Evolutionary conservation across 2,888 invertebrate genomes (phyloP).

Genomic region (Pycnomerus fuliginosus): DNA sequence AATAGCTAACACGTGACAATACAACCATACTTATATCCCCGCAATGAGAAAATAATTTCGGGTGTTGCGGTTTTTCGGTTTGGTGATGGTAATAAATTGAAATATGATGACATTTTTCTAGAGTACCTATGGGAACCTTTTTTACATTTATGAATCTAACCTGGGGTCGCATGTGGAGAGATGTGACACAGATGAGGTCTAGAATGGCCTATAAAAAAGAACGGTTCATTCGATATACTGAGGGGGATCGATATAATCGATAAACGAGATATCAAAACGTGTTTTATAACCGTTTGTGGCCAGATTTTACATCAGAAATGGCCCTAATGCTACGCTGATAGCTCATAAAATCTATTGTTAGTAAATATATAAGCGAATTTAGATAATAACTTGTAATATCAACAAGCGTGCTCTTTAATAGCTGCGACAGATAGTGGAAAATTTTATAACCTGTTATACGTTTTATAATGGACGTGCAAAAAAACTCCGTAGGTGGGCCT

Average conservation of each 20-base stretch:
- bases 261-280: constrained; percentile 49
- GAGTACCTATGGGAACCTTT: constrained; percentile 46
- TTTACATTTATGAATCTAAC: constrained; percentile 46
- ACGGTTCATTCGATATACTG: constrained; percentile 47
- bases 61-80: constrained; percentile 20
- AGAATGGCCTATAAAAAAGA: constrained; percentile 52
- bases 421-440: too few relatives aligned
- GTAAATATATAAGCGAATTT: constrained; percentile 32
- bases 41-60: too few relatives aligned
- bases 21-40: too few relatives aligned
- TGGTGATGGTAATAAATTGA: constrained; percentile 30
- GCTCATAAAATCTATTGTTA: constrained; percentile 35
- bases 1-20: too few relatives aligned
- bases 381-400: constrained; percentile 28
- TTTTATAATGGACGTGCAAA: too few relatives aligned
- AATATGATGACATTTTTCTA: constrained; percentile 45
- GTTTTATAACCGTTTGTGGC: constrained; percentile 49
- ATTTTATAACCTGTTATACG: too few relatives aligned
- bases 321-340: constrained; percentile 36
- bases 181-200: constrained; percentile 48
- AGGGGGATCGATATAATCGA: constrained; percentile 48
- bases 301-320: constrained; percentile 45
- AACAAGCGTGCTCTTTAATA: constrained; percentile 8
- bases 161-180: constrained; percentile 47
- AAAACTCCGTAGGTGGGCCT: too few relatives aligned